phyloP scores from a whole-genome alignment of 2,888 invertebrate genomes.

The Lithophane ornitopus region DNA sequence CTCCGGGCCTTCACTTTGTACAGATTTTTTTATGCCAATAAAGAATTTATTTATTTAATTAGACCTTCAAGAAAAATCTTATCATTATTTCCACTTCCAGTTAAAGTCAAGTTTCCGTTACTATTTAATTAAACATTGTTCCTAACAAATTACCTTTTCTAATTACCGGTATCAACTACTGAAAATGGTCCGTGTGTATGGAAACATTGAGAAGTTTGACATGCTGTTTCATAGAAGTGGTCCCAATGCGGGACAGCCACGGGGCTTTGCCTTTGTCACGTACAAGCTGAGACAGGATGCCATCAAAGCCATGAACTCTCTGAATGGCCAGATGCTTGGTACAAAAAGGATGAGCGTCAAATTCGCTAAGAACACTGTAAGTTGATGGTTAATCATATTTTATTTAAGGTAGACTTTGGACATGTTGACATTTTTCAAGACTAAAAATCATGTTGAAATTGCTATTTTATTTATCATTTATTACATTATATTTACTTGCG shows the following conservation, averaged over 20 bases:
- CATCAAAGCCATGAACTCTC: constrained; percentile 92
- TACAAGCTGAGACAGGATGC: constrained; percentile 93
- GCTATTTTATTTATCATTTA: background rate
- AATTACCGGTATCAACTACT: constrained; percentile 97
- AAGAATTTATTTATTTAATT: too few relatives aligned
- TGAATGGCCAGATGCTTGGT: constrained; percentile 94
- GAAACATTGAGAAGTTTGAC: constrained; percentile 98
- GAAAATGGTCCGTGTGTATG: constrained; percentile 98
- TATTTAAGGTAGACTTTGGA: too few relatives aligned
- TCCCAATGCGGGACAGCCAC: constrained; percentile 96
- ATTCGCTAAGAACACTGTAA: constrained; percentile 93
- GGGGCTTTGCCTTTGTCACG: constrained; percentile 98
- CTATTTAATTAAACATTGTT: constrained; percentile 36
- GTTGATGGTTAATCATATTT: constrained; percentile 44
- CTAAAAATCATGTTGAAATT: background rate
- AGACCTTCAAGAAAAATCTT: too few relatives aligned
- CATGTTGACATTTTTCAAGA: background rate
- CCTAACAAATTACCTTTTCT: constrained; percentile 83
- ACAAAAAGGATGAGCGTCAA: constrained; percentile 94
- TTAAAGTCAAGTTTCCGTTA: background rate
- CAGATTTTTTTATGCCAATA: too few relatives aligned
- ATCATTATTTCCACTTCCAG: too few relatives aligned
- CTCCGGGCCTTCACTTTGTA: too few relatives aligned
- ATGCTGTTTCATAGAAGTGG: constrained; percentile 98
- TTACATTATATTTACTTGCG: background rate